Evolutionary conservation across 2,888 invertebrate genomes (phyloP).

Genomic region (Tipula unca): DNA sequence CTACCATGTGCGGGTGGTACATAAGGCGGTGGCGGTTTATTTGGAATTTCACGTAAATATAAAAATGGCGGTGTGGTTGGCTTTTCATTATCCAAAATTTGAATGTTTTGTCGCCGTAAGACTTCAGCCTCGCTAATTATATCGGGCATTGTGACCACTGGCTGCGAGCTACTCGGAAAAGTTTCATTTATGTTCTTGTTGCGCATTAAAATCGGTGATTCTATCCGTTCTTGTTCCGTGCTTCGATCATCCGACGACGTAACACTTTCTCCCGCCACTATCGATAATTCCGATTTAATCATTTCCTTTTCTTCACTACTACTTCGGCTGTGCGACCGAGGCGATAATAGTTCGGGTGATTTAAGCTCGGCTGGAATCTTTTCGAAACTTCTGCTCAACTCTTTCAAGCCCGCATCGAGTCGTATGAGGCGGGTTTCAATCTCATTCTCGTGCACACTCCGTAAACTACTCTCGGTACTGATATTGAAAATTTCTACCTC

Average conservation of each 20-base stretch:
- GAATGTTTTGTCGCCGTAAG: conserved; percentile 45
- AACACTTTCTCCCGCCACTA: neutral
- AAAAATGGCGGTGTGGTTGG: neutral
- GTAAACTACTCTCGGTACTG: neutral
- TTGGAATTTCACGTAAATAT: conserved; percentile 56
- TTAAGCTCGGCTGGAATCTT: conserved; percentile 15
- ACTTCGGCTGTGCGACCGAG: conserved; percentile 14
- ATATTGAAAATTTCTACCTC: neutral
- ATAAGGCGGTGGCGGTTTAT: conserved; percentile 69
- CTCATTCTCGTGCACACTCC: conserved; percentile 23
- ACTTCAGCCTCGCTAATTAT: conserved; percentile 51
- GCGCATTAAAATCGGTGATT: neutral
- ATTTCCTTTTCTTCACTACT: conserved; percentile 15
- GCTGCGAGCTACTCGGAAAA: neutral
- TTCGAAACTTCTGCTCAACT: conserved; percentile 28
- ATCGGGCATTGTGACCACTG: conserved; percentile 31
- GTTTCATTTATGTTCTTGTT: conserved; percentile 20
- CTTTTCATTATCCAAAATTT: neutral
- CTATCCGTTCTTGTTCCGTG: neutral
- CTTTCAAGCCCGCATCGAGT: conserved; percentile 29
- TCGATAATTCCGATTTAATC: neutral
- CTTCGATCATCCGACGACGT: neutral
- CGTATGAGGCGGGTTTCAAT: conserved; percentile 29
- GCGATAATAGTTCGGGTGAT: conserved; percentile 21
- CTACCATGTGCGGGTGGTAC: conserved; percentile 49